Base-by-base conservation (phyloP, 1,140 invertebrate species). In the Akabosia matsudoensis region DNA sequence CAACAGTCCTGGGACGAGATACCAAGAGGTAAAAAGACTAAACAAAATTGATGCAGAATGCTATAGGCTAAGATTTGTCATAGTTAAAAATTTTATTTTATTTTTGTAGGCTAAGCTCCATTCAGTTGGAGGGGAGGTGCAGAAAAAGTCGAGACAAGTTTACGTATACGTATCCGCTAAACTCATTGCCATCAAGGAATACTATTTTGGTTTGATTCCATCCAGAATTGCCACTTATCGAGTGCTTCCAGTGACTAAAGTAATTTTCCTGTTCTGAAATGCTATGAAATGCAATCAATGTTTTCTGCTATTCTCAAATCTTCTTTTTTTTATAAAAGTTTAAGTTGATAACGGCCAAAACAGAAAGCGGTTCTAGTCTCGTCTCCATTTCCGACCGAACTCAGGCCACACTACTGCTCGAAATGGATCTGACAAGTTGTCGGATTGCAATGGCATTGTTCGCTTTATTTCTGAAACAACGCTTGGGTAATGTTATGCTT, bases 151-250 rank as follows among this genome's bases (percentile, higher is more conserved):
- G 2, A 92, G 93, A 82, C 93, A 93, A 85, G 93, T 97, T 51
- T 90, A 92, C 79, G 93, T 93, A 84, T 95, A 93, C 83, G 91
- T 94, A 79, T 92, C 91, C 74, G 91, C 92, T 45, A 94, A 95
- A 85, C 92, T 94, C 86, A 85, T 95, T 56, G 94, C 93, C 34
- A 90, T 97, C 80, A 96, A 96, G 86, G 94, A 97, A 86, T 93
- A 93, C 86, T 89, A 96, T 78, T 86, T 97, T 75, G 94, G 93
- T 86, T 92, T 97, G 82, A 94, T 97, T 83, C 94, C 94, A 37
- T 96, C 94, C 84, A 88, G 93, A 79, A 87, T 97, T 73, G 93
- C 91, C 72, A 94, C 94, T 22, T 97, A 95, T 86, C 89, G 95
- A 26, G 88, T 97, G 45, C 96, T 94, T 85, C 95, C 95, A 24